Conservation (phyloP, 35 echinoderm and acorn worm species). For the Holothuria glaberrima region DNA sequence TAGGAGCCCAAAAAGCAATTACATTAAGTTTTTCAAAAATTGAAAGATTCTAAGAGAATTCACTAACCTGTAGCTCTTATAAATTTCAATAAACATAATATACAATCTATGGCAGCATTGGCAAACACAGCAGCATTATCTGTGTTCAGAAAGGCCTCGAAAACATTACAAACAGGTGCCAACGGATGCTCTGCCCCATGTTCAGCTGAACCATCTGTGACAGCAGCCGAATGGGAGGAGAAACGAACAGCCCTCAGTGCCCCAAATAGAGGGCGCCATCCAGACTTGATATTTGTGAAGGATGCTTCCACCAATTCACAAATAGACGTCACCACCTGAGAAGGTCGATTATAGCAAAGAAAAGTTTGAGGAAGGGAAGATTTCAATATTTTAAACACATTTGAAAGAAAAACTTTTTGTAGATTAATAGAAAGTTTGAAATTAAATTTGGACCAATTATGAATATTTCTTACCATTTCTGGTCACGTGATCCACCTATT, state of each 20-base stretch:
- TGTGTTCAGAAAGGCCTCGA: conserved; percentile 97
- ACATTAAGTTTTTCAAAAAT: background rate
- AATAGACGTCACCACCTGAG: conserved; percentile 92
- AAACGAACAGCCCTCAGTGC: conserved; percentile 87
- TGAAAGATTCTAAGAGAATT: background rate
- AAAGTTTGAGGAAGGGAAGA: background rate
- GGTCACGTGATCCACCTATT: background rate
- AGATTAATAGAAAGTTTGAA: background rate
- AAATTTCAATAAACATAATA: conserved; percentile 97
- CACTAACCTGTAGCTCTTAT: conserved; percentile 87
- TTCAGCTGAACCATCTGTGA: conserved; percentile 14
- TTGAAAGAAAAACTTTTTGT: too few species aligned
- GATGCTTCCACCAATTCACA: conserved; percentile 91
- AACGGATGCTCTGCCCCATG: conserved; percentile 79
- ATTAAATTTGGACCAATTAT: background rate
- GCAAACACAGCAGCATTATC: conserved; percentile 98
- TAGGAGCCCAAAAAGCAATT: background rate
- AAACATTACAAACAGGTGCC: conserved; percentile 92
- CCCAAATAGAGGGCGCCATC: conserved; percentile 98
- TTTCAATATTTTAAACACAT: background rate
- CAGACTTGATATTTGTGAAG: conserved; percentile 92
- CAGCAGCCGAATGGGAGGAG: conserved; percentile 52
- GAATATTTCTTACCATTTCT: background rate
- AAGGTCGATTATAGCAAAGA: background rate
- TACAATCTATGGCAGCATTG: conserved; percentile 98